Percentiles rank a stretch among this genome's conserved stretches.
These are phyloP conservation scores for Dryadula phaetusa DNA, from an alignment of 2,888 invertebrate species.

Conservation along the genomic window DNA sequence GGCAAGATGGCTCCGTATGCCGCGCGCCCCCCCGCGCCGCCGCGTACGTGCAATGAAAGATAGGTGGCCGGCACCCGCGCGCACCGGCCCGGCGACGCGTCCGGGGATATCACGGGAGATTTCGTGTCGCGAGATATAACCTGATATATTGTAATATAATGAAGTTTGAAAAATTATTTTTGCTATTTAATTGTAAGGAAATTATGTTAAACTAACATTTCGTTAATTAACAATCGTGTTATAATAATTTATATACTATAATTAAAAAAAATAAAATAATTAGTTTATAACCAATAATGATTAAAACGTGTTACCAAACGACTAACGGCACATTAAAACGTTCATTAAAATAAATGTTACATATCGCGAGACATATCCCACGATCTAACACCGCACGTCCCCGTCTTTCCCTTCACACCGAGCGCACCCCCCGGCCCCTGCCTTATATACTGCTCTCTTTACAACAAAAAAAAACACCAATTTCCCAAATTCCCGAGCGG, in stretches of 20 bases:
- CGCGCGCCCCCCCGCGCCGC: constrained; percentile 76
- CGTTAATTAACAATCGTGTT: too few relatives aligned
- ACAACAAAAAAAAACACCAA: constrained; percentile 83
- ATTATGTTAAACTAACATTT: too few relatives aligned
- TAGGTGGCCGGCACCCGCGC: constrained; percentile 74
- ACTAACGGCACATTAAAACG: neutral
- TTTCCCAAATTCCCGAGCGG: constrained; percentile 83
- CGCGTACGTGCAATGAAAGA: constrained; percentile 84
- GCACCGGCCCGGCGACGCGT: constrained; percentile 58
- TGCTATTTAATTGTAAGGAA: too few relatives aligned
- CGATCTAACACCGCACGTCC: constrained; percentile 53
- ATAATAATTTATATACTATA: too few relatives aligned
- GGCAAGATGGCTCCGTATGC: constrained; percentile 79
- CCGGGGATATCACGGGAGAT: constrained; percentile 55
- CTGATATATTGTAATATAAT: neutral
- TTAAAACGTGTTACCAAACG: neutral
- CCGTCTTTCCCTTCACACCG: constrained; percentile 83
- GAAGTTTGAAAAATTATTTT: too few relatives aligned
- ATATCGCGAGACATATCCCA: constrained; percentile 61
- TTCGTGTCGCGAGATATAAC: neutral
- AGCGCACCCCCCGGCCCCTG: constrained; percentile 74
- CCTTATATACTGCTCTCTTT: constrained; percentile 84
- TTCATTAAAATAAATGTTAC: neutral
- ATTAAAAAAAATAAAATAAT: neutral
- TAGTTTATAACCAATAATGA: neutral